These are phyloP conservation scores for Nothoprocta perdicaria DNA, from an alignment of 2,113 vertebrate genomes.

Conservation along the genomic window DNA sequence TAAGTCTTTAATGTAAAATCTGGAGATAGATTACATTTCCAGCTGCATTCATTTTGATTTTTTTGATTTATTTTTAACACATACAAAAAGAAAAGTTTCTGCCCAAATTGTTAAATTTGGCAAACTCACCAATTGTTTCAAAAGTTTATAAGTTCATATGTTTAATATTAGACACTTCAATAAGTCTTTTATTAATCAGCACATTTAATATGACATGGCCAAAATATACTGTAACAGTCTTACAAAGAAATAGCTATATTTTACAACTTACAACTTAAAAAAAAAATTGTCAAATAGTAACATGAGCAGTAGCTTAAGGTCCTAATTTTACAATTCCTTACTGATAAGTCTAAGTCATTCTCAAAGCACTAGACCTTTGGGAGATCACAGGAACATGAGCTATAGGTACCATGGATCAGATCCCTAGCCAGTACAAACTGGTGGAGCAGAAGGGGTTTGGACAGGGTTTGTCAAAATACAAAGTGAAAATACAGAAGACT, in stretches of 20 bases:
- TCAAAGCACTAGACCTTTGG: background rate
- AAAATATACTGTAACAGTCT: background rate
- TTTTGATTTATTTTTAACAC: background rate
- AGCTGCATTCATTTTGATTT: background rate
- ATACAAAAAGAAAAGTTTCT: background rate
- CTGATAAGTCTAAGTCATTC: background rate
- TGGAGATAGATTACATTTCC: background rate
- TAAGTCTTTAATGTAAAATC: background rate
- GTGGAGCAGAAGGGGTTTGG: background rate
- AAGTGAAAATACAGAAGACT: background rate
- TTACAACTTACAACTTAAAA: background rate
- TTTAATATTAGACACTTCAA: background rate
- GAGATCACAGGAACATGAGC: background rate
- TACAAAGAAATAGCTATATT: background rate
- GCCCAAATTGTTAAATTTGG: background rate
- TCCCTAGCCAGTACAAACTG: background rate
- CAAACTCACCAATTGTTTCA: background rate
- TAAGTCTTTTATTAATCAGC: background rate
- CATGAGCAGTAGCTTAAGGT: background rate
- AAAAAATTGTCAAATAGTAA: background rate
- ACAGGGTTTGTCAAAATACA: background rate
- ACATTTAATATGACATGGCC: background rate
- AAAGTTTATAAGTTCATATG: background rate
- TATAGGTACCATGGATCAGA: background rate
- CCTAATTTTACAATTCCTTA: background rate